Conservation (phyloP, 2,797 vertebrate species). For the Anguilla marmorata region DNA sequence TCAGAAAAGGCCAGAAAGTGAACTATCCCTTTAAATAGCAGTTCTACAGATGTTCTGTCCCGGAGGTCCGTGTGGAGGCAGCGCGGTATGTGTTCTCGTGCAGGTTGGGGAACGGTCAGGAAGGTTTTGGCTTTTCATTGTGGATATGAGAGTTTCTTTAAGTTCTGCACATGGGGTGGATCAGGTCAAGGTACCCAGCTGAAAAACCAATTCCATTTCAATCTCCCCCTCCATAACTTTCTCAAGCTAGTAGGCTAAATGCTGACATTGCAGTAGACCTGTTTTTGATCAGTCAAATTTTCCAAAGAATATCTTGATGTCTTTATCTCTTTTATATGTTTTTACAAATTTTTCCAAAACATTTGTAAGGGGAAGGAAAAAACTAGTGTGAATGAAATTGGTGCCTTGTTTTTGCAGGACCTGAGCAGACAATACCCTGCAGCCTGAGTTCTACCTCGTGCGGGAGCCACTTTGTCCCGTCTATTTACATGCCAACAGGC, state of each 20-base stretch:
- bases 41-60: not conserved
- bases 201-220: not conserved
- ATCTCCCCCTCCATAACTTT: not conserved
- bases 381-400: not conserved
- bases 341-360: not conserved
- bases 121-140: slow-evolving; percentile 1
- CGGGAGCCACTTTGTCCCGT: not conserved
- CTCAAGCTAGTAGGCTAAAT: not conserved
- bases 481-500: slow-evolving; percentile 1
- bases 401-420: not conserved
- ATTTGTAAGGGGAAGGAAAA: not conserved
- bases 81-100: not conserved
- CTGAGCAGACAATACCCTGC: not conserved
- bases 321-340: not conserved
- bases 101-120: not conserved
- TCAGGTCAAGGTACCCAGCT: not conserved
- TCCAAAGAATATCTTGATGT: not conserved
- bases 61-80: not conserved
- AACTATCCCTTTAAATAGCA: slow-evolving; percentile 6
- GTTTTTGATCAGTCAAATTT: not conserved
- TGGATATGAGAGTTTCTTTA: not conserved
- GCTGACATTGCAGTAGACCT: not conserved
- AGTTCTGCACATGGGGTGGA: not conserved
- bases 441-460: not conserved
- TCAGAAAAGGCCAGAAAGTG: not conserved